Evolutionary conservation across 1,140 invertebrate genomes (phyloP).

Genomic region (Steinernema feltiae): DNA sequence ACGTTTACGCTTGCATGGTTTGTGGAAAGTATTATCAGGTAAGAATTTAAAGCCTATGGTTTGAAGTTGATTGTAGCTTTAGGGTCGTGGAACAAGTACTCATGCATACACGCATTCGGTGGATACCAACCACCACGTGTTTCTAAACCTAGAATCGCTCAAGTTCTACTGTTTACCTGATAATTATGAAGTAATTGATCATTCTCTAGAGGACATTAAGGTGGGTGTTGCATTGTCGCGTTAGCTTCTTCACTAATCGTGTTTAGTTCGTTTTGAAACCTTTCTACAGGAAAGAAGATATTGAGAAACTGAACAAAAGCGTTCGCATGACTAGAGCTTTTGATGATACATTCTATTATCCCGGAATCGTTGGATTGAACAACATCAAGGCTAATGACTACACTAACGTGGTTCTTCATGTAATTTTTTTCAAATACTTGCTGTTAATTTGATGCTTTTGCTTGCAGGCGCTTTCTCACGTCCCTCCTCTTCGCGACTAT

Average conservation of each 20-base stretch:
- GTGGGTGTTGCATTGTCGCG: conserved; percentile 52
- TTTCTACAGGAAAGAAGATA: conserved; percentile 79
- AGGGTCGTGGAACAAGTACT: conserved; percentile 89
- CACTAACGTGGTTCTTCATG: conserved; percentile 94
- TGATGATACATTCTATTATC: conserved; percentile 89
- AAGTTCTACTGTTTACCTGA: conserved; percentile 99
- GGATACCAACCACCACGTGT: conserved; percentile 93
- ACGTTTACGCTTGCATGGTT: conserved; percentile 98
- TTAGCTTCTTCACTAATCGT: not conserved
- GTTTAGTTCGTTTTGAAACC: conserved; percentile 87
- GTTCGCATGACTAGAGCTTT: conserved; percentile 86
- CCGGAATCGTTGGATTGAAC: conserved; percentile 79
- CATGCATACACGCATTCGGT: conserved; percentile 98
- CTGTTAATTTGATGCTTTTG: conserved; percentile 7
- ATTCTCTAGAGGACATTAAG: conserved; percentile 94
- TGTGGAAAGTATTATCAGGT: conserved; percentile 99
- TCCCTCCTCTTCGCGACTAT: conserved; percentile 84
- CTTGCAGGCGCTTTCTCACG: conserved; percentile 80
- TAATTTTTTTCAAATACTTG: conserved; percentile 58
- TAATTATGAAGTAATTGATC: conserved; percentile 99
- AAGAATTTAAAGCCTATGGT: no score
- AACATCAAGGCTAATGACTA: conserved; percentile 99
- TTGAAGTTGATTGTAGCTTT: no score
- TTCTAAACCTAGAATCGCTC: conserved; percentile 88
- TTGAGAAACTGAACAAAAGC: conserved; percentile 72